Conservation (phyloP, 2,797 vertebrate genomes). For the Centropyge bicolor region DNA sequence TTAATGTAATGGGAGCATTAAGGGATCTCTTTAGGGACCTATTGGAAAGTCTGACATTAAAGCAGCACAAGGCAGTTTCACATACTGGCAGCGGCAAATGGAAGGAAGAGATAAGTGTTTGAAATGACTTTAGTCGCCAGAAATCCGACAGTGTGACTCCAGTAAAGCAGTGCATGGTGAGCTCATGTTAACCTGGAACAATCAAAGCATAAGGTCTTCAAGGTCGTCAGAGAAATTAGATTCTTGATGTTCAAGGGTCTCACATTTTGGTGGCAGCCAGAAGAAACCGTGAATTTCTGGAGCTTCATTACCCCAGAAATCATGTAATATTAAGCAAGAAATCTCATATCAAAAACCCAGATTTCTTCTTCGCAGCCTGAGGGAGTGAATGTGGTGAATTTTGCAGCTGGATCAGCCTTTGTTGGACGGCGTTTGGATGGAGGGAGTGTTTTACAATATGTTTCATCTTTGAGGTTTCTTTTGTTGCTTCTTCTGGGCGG, state of each 20-base stretch:
- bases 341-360: slow-evolving; percentile 14
- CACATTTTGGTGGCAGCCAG: background rate
- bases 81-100: slow-evolving; percentile 65
- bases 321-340: slow-evolving; percentile 42
- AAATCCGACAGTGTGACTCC: slow-evolving; percentile 33
- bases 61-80: slow-evolving; percentile 57
- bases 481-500: background rate
- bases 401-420: slow-evolving; percentile 21
- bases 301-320: slow-evolving; percentile 34
- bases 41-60: slow-evolving; percentile 64
- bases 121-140: slow-evolving; percentile 44
- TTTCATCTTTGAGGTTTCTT: slow-evolving; percentile 13
- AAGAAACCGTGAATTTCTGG: slow-evolving; percentile 13
- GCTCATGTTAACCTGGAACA: slow-evolving; percentile 3
- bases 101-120: slow-evolving; percentile 60
- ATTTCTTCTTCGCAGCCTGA: slow-evolving; percentile 16
- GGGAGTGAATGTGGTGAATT: slow-evolving; percentile 13
- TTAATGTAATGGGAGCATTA: slow-evolving; percentile 59
- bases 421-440: background rate
- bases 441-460: slow-evolving; percentile 19
- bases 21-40: slow-evolving; percentile 48
- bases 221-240: background rate
- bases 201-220: background rate
- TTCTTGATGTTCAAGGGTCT: background rate
- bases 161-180: slow-evolving; percentile 10